phyloP scores from a whole-genome alignment of 2,113 vertebrate genomes.

The Petroica traversi region DNA sequence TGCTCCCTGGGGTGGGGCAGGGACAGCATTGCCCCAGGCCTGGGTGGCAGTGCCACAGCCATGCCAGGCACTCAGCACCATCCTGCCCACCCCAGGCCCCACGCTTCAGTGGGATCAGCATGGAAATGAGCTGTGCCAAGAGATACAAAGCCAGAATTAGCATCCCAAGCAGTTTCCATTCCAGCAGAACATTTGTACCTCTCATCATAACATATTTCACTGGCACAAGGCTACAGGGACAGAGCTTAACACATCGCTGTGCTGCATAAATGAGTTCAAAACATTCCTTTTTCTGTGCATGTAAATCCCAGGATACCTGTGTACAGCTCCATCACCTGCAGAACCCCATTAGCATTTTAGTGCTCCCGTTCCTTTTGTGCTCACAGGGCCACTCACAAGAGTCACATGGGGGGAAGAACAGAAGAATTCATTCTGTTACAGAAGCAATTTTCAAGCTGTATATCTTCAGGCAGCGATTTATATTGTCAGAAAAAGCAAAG shows the following conservation, averaged over 20 bases:
- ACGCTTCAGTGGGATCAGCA: rapidly evolving
- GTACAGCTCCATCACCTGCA: neutral
- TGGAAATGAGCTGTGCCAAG: neutral
- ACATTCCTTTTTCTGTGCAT: neutral
- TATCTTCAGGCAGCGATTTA: neutral
- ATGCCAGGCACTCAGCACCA: neutral
- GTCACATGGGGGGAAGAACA: neutral
- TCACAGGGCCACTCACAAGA: neutral
- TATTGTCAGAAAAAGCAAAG: neutral
- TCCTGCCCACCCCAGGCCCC: neutral
- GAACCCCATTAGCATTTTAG: neutral
- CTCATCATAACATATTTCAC: neutral
- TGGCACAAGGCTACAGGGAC: neutral
- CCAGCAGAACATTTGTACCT: neutral
- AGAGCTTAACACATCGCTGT: neutral
- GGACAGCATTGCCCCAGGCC: neutral
- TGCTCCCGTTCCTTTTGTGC: neutral
- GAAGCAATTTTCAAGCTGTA: neutral
- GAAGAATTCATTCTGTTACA: neutral
- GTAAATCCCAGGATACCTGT: neutral
- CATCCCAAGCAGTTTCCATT: neutral
- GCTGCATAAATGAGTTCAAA: neutral
- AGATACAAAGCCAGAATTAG: neutral
- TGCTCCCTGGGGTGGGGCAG: neutral
- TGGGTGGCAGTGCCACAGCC: neutral